Conservation (phyloP, 2,888 invertebrate genomes). For the Agonopterix heracliana region DNA sequence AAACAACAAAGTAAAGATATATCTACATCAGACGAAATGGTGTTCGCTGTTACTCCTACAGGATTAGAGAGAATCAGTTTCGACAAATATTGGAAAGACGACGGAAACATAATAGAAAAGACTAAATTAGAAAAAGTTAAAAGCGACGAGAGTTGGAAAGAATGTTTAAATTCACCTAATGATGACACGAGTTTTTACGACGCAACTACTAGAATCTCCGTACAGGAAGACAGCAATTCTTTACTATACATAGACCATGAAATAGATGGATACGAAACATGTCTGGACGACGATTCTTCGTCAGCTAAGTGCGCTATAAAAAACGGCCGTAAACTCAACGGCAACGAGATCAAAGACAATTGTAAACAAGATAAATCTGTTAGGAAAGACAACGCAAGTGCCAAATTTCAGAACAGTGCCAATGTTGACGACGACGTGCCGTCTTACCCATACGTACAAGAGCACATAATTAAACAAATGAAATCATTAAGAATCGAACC, state of each 20-base stretch:
- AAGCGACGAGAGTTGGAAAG: slow-evolving; percentile 65
- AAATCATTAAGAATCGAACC: slow-evolving; percentile 66
- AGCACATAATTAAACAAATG: slow-evolving; percentile 71
- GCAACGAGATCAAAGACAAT: slow-evolving; percentile 56
- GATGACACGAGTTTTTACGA: slow-evolving; percentile 52
- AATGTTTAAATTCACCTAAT: slow-evolving; percentile 53
- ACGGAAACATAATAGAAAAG: slow-evolving; percentile 35
- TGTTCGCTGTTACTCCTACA: slow-evolving; percentile 70
- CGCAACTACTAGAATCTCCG: slow-evolving; percentile 47
- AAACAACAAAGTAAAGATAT: slow-evolving; percentile 71
- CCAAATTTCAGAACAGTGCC: slow-evolving; percentile 42
- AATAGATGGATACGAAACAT: slow-evolving; percentile 78
- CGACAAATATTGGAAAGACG: slow-evolving; percentile 68
- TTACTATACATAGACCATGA: slow-evolving; percentile 69
- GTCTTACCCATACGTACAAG: slow-evolving; percentile 59
- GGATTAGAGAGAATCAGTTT: slow-evolving; percentile 71
- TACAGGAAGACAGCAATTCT: slow-evolving; percentile 57
- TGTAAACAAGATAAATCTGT: slow-evolving; percentile 59
- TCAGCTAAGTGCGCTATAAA: slow-evolving; percentile 47
- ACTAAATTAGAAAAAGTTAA: slow-evolving; percentile 44
- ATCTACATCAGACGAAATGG: slow-evolving; percentile 73
- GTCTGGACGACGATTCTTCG: slow-evolving; percentile 76
- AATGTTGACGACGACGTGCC: slow-evolving; percentile 42
- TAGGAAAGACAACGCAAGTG: slow-evolving; percentile 53
- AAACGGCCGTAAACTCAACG: slow-evolving; percentile 60